Evolutionary conservation across 2,113 vertebrate species (phyloP), one percentile per base, ranked within the genome.

Genomic region (Leucoraja erinaceus): DNA sequence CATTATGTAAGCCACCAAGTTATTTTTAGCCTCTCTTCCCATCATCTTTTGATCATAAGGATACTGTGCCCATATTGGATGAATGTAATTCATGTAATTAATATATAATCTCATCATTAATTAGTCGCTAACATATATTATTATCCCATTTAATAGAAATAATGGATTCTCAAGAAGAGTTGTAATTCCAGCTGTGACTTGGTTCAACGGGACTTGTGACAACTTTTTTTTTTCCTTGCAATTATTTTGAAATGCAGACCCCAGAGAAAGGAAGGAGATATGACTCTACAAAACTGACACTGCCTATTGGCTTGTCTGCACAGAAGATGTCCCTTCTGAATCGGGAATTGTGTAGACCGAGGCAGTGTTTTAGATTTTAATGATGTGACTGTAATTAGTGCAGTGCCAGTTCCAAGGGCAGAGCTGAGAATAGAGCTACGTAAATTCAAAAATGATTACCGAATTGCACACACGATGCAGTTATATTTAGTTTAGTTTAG

Each of bases 91-190:
- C 54, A 54, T 22, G 68, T 91, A 91, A 91, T 91, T 74, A 91
- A 91, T 68, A 91, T 91, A 91, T 91, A 91, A 72, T 91, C 90
- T 91, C 68, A 63, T 33, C 68, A 72, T 91, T 91, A 91, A 91
- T 91, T 74, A 74, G 90, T 54, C 33, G 12, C 68, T 54, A 91
- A 91, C 31, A 33, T 68, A 68, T 54, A 91, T 47, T 72, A 72
- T 91, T 91, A 72, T 91, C 90, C 47, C 33, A 31, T 91, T 91
- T 72, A 72, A 72, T 91, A 38, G 31, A 91, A 91, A 54, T 91
- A 91, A 74, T 91, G 66, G 90, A 91, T 47, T 91, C 72, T 72
- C 90, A 91, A 74, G 70, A 91, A 72, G 10, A 72, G 70, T 54
- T 91, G 66, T 91, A 91, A 74, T 91, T 38, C 68, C 66, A 91